Evolutionary conservation across 2,113 vertebrate genomes (phyloP).

Genomic region (Ictalurus furcatus): DNA sequence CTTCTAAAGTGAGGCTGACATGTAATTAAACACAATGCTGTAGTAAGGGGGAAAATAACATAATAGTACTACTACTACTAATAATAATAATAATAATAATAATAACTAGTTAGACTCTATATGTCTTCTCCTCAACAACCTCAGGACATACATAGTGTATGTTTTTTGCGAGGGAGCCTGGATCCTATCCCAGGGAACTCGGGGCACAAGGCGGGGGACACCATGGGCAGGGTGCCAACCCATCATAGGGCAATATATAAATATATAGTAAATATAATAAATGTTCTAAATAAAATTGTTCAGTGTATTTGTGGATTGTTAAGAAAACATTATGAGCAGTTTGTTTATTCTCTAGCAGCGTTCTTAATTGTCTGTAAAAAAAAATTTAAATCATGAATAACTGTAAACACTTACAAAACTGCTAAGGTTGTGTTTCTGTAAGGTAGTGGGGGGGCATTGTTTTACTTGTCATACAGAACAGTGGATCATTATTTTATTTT

Average conservation of each 20-base stretch:
- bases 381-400: neutral
- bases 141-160: neutral
- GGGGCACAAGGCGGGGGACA: too few species aligned
- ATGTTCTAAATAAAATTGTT: neutral
- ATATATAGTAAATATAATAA: neutral
- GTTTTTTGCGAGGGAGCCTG: neutral
- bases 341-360: neutral
- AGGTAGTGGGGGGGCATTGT: neutral
- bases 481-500: neutral
- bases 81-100: neutral
- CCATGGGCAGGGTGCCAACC: too few species aligned
- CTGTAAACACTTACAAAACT: conserved; percentile 1
- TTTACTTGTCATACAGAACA: neutral
- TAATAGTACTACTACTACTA: too few species aligned
- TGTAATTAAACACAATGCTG: neutral
- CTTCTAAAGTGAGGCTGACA: neutral
- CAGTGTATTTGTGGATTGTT: conserved; percentile 1
- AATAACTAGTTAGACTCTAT: neutral
- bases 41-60: neutral
- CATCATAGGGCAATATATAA: neutral
- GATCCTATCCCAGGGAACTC: too few species aligned
- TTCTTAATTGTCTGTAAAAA: neutral
- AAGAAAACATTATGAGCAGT: neutral
- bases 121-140: neutral
- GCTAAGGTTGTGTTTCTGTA: conserved; percentile 1